A percentile compares a stretch with the other conserved stretches of the same genome.
Evolutionary conservation across 2,797 vertebrate genomes (phyloP).

Genomic region (Platyrinchus mystaceus): DNA sequence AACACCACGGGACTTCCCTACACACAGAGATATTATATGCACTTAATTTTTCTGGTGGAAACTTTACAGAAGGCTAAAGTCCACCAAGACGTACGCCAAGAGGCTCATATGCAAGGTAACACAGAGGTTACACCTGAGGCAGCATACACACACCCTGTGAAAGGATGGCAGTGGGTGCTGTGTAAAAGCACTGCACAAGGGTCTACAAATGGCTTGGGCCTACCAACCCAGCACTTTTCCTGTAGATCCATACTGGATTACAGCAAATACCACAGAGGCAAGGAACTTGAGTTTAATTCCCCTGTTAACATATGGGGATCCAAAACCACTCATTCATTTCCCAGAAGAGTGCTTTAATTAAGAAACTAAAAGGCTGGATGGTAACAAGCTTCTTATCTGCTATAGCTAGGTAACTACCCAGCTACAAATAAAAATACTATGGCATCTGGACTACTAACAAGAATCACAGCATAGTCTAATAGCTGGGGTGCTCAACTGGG

Average conservation of each 20-base stretch:
- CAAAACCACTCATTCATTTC: background rate
- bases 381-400: background rate
- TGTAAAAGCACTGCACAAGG: background rate
- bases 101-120: background rate
- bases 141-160: fast-evolving
- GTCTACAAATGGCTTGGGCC: background rate
- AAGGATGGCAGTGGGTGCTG: fast-evolving
- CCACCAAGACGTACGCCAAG: fast-evolving
- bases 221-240: background rate
- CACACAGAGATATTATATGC: background rate
- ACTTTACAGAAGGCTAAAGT: background rate
- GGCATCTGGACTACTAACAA: background rate
- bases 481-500: background rate
- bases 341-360: background rate
- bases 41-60: background rate
- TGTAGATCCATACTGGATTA: background rate
- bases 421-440: background rate
- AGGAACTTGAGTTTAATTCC: background rate
- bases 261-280: background rate
- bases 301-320: background rate
- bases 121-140: background rate
- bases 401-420: background rate
- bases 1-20: background rate
- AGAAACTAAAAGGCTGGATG: background rate
- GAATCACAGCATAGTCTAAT: background rate